Evolutionary conservation across 2,888 invertebrate genomes (phyloP).

Genomic region (Macropis europaea): DNA sequence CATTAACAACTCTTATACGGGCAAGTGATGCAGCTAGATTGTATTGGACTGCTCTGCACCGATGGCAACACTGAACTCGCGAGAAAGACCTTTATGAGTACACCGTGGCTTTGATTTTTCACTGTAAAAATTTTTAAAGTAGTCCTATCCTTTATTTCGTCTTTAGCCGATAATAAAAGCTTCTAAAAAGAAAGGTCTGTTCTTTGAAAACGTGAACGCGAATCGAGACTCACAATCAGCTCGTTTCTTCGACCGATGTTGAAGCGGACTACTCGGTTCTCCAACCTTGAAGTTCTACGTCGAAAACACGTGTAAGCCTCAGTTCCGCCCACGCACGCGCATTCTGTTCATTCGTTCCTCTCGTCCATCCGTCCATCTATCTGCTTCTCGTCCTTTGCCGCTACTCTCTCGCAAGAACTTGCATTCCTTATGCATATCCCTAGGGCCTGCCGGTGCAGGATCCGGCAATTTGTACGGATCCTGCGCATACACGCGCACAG

Average conservation of each 20-base stretch:
- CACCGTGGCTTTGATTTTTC: too few relatives aligned
- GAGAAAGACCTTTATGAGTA: too few relatives aligned
- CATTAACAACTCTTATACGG: too few relatives aligned
- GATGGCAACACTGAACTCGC: too few relatives aligned
- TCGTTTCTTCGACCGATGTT: constrained; percentile 30
- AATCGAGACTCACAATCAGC: constrained; percentile 15
- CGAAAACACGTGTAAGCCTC: constrained; percentile 52
- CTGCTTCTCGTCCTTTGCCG: constrained; percentile 53
- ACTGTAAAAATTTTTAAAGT: too few relatives aligned
- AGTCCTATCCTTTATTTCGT: too few relatives aligned
- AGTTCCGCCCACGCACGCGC: constrained; percentile 73
- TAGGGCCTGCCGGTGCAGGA: constrained; percentile 64
- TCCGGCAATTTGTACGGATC: constrained; percentile 65
- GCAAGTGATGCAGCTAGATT: too few relatives aligned
- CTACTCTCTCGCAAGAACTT: constrained; percentile 51
- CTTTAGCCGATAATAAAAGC: too few relatives aligned
- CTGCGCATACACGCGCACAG: constrained; percentile 53
- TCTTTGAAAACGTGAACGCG: constrained; percentile 15
- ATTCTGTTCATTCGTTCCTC: constrained; percentile 54
- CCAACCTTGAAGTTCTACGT: constrained; percentile 65
- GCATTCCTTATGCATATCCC: constrained; percentile 63
- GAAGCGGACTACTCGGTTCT: constrained; percentile 69
- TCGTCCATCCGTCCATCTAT: constrained; percentile 51
- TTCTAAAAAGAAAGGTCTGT: too few relatives aligned
- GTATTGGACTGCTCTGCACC: too few relatives aligned